Conservation (phyloP, 2,113 vertebrate species). For the Ibidorhyncha struthersii region DNA sequence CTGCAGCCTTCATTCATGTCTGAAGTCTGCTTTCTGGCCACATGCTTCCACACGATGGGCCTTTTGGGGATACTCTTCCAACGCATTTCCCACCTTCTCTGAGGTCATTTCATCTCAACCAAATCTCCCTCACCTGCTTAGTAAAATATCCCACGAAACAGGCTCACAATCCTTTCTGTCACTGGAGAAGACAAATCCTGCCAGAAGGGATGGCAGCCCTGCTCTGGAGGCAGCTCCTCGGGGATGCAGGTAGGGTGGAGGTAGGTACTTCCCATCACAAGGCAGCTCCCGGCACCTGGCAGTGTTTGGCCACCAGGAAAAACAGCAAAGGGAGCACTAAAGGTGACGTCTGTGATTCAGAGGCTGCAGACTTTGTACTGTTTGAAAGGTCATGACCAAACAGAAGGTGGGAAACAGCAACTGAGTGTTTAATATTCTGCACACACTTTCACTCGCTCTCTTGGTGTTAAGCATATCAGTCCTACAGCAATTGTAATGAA, state of each 20-base stretch:
- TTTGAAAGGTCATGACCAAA: not conserved
- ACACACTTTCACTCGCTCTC: not conserved
- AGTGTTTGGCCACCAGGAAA: not conserved
- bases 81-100: not conserved
- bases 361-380: not conserved
- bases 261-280: too few species aligned
- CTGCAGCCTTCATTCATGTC: not conserved
- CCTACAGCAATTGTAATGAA: not conserved
- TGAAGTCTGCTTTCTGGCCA: not conserved
- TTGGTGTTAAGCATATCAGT: not conserved
- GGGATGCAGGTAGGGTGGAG: too few species aligned
- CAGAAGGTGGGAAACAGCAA: not conserved
- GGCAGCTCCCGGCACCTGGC: not conserved
- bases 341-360: not conserved
- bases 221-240: not conserved
- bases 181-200: not conserved
- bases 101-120: not conserved
- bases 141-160: rapidly evolving
- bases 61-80: not conserved
- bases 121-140: not conserved
- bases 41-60: not conserved
- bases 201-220: not conserved
- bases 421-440: not conserved
- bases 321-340: not conserved
- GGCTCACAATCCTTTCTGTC: not conserved